Conservation (phyloP, 1,140 invertebrate genomes). For the Sminthurinus signatus region DNA sequence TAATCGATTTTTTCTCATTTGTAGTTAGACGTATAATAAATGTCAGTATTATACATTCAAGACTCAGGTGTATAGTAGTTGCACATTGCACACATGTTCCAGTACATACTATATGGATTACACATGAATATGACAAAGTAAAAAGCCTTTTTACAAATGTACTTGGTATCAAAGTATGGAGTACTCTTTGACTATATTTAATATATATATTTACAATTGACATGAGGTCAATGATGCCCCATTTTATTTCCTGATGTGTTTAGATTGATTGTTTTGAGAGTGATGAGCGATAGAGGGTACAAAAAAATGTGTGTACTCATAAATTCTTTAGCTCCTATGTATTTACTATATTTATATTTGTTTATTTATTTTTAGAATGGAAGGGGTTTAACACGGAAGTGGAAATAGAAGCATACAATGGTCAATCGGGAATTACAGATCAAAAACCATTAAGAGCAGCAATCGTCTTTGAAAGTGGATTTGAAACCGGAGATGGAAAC, state of each 20-base stretch:
- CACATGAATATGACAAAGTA: too few relatives aligned
- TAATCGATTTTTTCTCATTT: too few relatives aligned
- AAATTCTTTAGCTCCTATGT: not conserved
- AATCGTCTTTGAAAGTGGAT: slow-evolving; percentile 27
- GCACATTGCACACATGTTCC: too few relatives aligned
- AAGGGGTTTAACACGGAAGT: slow-evolving; percentile 20
- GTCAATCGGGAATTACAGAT: slow-evolving; percentile 10
- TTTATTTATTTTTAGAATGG: slow-evolving; percentile 21
- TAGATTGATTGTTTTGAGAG: not conserved
- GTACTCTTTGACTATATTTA: not conserved
- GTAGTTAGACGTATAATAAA: too few relatives aligned
- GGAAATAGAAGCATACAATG: slow-evolving; percentile 26
- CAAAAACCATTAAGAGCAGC: slow-evolving; percentile 11
- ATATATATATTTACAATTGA: not conserved
- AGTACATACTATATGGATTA: too few relatives aligned
- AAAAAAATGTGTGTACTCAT: not conserved
- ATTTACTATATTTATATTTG: not conserved
- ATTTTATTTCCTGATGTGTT: not conserved
- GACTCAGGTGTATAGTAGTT: too few relatives aligned
- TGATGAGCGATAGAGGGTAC: not conserved
- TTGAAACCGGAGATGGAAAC: not conserved
- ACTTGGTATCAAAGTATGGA: not conserved
- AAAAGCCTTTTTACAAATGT: too few relatives aligned
- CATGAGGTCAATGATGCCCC: not conserved
- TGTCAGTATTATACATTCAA: too few relatives aligned